Conservation (phyloP, 2,797 vertebrate genomes). For the Sardinella longiceps region DNA sequence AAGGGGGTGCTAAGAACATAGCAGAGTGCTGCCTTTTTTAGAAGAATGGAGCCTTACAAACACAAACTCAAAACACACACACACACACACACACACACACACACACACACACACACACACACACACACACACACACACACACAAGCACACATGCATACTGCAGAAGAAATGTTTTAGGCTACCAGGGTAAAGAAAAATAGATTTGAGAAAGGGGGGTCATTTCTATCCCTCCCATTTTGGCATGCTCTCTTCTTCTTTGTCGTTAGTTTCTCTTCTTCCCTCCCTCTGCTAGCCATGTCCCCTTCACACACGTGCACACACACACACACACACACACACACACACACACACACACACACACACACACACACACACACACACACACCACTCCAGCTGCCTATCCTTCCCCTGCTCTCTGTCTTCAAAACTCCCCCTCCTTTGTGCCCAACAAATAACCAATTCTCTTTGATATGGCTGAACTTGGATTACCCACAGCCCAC, state of each 20-base stretch:
- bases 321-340: no score
- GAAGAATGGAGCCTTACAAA: background rate
- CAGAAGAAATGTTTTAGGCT: background rate
- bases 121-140: background rate
- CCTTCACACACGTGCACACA: no score
- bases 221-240: background rate
- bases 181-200: background rate
- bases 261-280: background rate
- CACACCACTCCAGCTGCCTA: background rate
- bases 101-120: background rate
- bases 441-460: slow-evolving; percentile 51
- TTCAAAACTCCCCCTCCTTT: slow-evolving; percentile 32
- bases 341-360: no score
- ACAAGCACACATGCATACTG: background rate
- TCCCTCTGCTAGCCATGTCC: background rate
- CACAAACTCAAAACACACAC: no score
- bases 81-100: background rate
- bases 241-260: background rate
- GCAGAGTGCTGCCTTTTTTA: slow-evolving; percentile 8
- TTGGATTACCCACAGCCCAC: slow-evolving; percentile 51
- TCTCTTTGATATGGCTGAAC: slow-evolving; percentile 64
- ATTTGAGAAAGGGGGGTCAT: background rate
- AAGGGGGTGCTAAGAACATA: background rate
- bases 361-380: no score
- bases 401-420: background rate